Percentiles rank a stretch among this genome's conserved stretches.
These are phyloP conservation scores for Leucoma salicis DNA, from an alignment of 2,888 invertebrate species.

Conservation along the genomic window DNA sequence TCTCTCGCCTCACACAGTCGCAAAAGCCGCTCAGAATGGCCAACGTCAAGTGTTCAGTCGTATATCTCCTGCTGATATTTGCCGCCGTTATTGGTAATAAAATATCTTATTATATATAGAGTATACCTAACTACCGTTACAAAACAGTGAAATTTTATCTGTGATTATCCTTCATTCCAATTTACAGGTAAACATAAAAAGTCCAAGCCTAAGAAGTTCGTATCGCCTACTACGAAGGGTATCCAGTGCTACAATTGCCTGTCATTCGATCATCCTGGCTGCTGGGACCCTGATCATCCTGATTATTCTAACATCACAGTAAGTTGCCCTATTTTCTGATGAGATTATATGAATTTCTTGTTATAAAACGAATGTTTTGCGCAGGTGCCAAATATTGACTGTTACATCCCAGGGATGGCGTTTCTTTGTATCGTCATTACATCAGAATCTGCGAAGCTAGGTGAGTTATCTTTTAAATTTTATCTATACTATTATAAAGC, in stretches of 20 bases:
- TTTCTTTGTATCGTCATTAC: conserved; percentile 74
- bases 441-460: conserved; percentile 70
- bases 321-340: no score
- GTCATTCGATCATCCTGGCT: conserved; percentile 75
- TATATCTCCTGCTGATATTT: conserved; percentile 56
- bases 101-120: no score
- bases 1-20: conserved; percentile 10
- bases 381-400: conserved; percentile 74
- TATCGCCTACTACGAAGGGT: conserved; percentile 63
- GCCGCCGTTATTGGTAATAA: conserved; percentile 54
- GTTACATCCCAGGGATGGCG: conserved; percentile 76
- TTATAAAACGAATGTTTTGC: not conserved
- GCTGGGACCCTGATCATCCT: conserved; percentile 77
- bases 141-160: not conserved
- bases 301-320: conserved; percentile 73
- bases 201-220: conserved; percentile 65
- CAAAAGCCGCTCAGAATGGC: conserved; percentile 34
- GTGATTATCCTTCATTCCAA: not conserved
- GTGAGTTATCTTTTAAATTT: conserved; percentile 49
- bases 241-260: conserved; percentile 76
- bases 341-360: no score
- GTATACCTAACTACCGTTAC: not conserved
- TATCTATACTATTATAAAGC: no score
- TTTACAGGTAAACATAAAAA: conserved; percentile 67
- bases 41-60: conserved; percentile 39